Base-by-base conservation (phyloP, 2,888 invertebrate species). In the Caenorhabditis japonica region DNA sequence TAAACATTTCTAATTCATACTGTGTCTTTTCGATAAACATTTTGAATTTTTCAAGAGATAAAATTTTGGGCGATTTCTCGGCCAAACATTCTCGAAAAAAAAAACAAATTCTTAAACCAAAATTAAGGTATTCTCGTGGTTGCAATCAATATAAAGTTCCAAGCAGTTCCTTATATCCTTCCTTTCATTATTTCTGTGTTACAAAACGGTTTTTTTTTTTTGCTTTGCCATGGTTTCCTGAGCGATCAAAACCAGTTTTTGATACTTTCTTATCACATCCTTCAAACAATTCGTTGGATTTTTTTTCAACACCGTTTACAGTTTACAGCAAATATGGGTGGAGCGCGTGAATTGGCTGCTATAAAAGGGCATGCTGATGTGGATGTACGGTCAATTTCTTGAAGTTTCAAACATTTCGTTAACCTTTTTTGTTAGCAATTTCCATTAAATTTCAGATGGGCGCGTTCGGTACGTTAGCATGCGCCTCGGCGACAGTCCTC, bases 401-500 rank as follows among this genome's bases (percentile, higher is more conserved):
- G 15, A 12, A 38, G 38, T 38, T n/a, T 8, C 19, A 39, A 13
- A 7, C 17, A n/a, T 39, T 39, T 8, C 8, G 43, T 43, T 43
- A 23, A 12, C 23, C 21, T 13, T 10, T 43, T 15, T 13, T 17
- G 21, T 10, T 13, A n/a, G n/a, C n/a, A n/a, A n/a, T n/a, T n/a
- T n/a, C n/a, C n/a, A n/a, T n/a, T n/a, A n/a, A n/a, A 39, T 53
- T 62, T 30, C 52, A 52, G 58, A 74, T 74, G 74, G 74, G 74
- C 61, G 62, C 74, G 8, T 74, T 64, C 52, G 74, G 74, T 33
- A 74, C 74, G 38, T 8, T 69, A 13, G 74, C 74, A 30, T 75
- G 75, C 39, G 75, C 56, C 25, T 66, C 69, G 44, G 75, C 75
- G 12, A 60, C 69, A n/a, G 56, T 70, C 39, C 69, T 75, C 15